Evolutionary conservation across 1,140 invertebrate genomes (phyloP).

Genomic region (Charaxes varanes): DNA sequence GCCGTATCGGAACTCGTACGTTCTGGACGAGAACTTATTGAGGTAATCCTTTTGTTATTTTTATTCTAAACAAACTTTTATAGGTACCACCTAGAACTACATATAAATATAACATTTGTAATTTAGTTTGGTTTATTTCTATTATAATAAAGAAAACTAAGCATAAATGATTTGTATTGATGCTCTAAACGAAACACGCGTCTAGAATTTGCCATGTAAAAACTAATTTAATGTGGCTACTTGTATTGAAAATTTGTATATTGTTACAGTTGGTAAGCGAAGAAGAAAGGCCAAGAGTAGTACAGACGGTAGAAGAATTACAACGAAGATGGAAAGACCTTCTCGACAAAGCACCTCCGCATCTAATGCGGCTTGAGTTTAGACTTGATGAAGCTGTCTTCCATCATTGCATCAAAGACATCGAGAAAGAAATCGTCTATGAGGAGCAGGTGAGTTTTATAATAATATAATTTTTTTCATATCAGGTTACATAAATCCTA

Average conservation of each 20-base stretch:
- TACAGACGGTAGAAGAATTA: conserved; percentile 81
- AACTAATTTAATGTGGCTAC: too few relatives aligned
- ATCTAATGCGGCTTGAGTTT: conserved; percentile 93
- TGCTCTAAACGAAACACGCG: too few relatives aligned
- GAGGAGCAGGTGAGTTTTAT: conserved; percentile 80
- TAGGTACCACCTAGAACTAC: too few relatives aligned
- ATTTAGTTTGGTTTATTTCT: too few relatives aligned
- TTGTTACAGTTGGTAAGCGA: conserved; percentile 44
- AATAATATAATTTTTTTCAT: background rate
- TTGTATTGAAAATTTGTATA: too few relatives aligned
- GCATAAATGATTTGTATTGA: too few relatives aligned
- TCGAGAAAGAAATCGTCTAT: conserved; percentile 90
- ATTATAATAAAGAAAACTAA: too few relatives aligned
- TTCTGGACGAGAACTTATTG: conserved; percentile 85
- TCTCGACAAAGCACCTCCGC: conserved; percentile 85
- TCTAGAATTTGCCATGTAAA: too few relatives aligned
- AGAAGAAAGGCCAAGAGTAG: conserved; percentile 80
- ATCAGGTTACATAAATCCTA: too few relatives aligned
- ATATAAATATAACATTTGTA: too few relatives aligned
- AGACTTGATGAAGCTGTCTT: conserved; percentile 89
- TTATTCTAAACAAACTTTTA: too few relatives aligned
- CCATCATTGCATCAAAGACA: conserved; percentile 88
- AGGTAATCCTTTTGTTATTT: too few relatives aligned
- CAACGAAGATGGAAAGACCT: conserved; percentile 88
- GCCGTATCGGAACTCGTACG: conserved; percentile 88